Conservation (phyloP, 2,113 vertebrate genomes). For the Nibea coibor region DNA sequence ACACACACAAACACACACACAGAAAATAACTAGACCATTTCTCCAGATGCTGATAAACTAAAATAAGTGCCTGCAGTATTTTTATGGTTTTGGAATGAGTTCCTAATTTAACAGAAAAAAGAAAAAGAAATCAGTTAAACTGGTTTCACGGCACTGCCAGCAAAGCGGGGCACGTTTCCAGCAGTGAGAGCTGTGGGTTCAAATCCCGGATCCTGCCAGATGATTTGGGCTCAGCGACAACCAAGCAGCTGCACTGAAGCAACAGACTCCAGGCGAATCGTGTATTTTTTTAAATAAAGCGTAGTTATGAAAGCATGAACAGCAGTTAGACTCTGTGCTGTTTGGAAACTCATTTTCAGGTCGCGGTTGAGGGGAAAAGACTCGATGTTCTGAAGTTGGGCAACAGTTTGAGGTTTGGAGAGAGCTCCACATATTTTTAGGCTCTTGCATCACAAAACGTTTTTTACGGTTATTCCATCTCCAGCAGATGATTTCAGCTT, state of each 20-base stretch:
- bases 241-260: conserved; percentile 4
- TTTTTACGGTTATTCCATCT: background rate
- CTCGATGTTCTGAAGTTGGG: conserved; percentile 7
- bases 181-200: background rate
- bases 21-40: background rate
- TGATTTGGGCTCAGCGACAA: background rate
- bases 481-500: conserved; percentile 23
- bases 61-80: background rate
- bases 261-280: background rate
- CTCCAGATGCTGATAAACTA: background rate
- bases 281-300: background rate
- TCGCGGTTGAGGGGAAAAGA: conserved; percentile 14
- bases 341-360: conserved; percentile 36
- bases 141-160: background rate
- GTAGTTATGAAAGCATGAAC: background rate
- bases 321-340: conserved; percentile 14
- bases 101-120: background rate
- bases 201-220: background rate
- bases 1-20: background rate
- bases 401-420: conserved; percentile 39
- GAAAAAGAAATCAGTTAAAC: no score
- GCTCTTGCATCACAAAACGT: conserved; percentile 24
- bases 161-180: background rate
- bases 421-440: conserved; percentile 1
- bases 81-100: background rate